These are phyloP conservation scores for Capromys pilorides DNA, from an alignment of 2,797 vertebrate genomes.

Conservation along the genomic window DNA sequence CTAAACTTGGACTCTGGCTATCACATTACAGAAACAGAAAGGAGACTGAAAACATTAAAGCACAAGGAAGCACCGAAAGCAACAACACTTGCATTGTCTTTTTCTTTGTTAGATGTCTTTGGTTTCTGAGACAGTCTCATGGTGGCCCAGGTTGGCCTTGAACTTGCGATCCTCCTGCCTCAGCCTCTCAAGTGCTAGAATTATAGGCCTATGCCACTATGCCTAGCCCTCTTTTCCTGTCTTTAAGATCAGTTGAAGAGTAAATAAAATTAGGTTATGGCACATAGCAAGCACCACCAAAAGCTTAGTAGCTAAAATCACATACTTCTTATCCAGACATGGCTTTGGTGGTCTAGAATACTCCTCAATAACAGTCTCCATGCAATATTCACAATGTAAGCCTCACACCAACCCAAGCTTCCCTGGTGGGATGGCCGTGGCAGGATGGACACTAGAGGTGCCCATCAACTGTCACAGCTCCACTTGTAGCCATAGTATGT, in stretches of 20 bases:
- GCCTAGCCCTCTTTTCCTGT: background rate
- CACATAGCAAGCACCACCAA: background rate
- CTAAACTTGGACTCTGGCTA: background rate
- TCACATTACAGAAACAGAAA: background rate
- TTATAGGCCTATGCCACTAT: background rate
- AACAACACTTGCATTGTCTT: background rate
- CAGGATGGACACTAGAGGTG: background rate
- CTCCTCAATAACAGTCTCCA: background rate
- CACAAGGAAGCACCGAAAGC: background rate
- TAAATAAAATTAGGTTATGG: background rate
- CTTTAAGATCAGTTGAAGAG: background rate
- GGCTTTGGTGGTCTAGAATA: background rate
- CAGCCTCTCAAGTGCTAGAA: background rate
- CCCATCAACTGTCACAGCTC: background rate
- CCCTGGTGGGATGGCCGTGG: background rate
- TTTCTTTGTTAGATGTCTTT: background rate
- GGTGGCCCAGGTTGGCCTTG: background rate
- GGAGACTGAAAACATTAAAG: background rate
- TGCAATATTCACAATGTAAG: background rate
- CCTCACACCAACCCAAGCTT: background rate
- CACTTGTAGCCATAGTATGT: accelerated
- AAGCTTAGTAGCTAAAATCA: background rate
- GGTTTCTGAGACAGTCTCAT: background rate
- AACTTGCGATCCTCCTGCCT: background rate
- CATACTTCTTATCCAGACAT: background rate